Conservation (phyloP, 2,888 invertebrate species). For the Sylvicola cinctus region DNA sequence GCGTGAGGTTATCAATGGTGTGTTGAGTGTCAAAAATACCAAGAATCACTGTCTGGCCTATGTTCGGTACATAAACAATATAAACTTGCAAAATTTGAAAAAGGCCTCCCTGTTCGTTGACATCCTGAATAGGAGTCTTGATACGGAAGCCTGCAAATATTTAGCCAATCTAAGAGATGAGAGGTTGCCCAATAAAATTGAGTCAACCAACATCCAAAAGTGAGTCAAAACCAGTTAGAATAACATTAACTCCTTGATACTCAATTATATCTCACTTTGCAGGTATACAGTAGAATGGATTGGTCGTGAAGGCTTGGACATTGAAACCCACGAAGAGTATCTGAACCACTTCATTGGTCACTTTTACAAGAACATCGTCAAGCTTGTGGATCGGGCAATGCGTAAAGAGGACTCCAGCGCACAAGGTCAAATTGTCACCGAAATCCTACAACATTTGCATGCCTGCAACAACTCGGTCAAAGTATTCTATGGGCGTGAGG, state of each 20-base stretch:
- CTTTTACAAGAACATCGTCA: slow-evolving; percentile 81
- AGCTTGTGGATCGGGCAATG: slow-evolving; percentile 85
- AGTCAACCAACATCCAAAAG: slow-evolving; percentile 75
- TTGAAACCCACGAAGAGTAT: slow-evolving; percentile 84
- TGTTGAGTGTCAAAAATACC: slow-evolving; percentile 80
- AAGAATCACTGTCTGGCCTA: slow-evolving; percentile 92
- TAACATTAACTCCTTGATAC: too few species aligned
- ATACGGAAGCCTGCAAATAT: slow-evolving; percentile 79
- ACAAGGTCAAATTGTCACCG: slow-evolving; percentile 82
- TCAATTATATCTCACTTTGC: slow-evolving; percentile 8
- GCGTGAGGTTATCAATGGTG: slow-evolving; percentile 89
- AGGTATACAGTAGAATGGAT: slow-evolving; percentile 95
- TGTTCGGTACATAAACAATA: slow-evolving; percentile 88
- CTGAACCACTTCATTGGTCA: slow-evolving; percentile 84
- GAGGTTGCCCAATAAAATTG: slow-evolving; percentile 71
- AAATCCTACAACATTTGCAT: slow-evolving; percentile 85
- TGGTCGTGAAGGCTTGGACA: slow-evolving; percentile 81
- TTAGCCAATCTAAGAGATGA: slow-evolving; percentile 78
- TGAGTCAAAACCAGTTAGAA: slow-evolving; percentile 19
- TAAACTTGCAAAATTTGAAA: slow-evolving; percentile 84
- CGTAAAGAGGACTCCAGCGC: slow-evolving; percentile 87
- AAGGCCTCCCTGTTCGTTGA: slow-evolving; percentile 92
- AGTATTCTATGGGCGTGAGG: slow-evolving; percentile 84
- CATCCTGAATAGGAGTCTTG: slow-evolving; percentile 76
- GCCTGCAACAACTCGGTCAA: slow-evolving; percentile 86